Evolutionary conservation across 2,888 invertebrate species (phyloP), one percentile per base, ranked within the genome.

Genomic region (Tiliacea aurago): DNA sequence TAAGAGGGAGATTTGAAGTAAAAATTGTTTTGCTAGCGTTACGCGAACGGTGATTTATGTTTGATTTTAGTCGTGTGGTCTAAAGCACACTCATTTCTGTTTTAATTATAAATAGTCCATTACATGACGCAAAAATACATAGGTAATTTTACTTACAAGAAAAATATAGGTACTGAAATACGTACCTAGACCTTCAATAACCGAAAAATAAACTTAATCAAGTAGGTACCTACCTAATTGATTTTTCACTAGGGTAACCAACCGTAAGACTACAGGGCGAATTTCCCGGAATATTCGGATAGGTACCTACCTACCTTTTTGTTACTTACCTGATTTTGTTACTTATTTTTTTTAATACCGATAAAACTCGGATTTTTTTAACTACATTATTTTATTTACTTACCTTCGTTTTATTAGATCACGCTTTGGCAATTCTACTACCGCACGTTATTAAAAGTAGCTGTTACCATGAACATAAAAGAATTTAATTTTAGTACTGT

Each of bases 381-480:
- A 3, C 6, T 43, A 18, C 28, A 20, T 62, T 7, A 0, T 49
- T 43, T 61, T 43, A 59, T 10, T 23, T 7, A 13, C n/a, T 23
- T 7, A 10, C 18, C 2, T 43, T 20, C 18, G 9, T 72, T 71
- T 49, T 61, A 45, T 43, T 51, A 37, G 23, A 62, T 45, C 51
- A 75, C 33, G 75, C 33, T 72, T 45, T 45, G 20, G 2, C 20
- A 10, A 72, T n/a, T 70, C 15, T 15, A 70, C n/a, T 11, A n/a
- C 13, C 4, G 53, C 45, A 47, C 11, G 45, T 28, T 37, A 15
- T 51, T n/a, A n/a, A 51, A 51, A 43, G 13, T 37, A 28, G 10
- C 18, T 68, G 49, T 43, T n/a, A 45, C 18, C n/a, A 33, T n/a
- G 49, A 37, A 15, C 6, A 53, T 37, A 13, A 15, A 28, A n/a